Base-by-base conservation (phyloP, 2,113 vertebrate species). In the Naja naja region DNA sequence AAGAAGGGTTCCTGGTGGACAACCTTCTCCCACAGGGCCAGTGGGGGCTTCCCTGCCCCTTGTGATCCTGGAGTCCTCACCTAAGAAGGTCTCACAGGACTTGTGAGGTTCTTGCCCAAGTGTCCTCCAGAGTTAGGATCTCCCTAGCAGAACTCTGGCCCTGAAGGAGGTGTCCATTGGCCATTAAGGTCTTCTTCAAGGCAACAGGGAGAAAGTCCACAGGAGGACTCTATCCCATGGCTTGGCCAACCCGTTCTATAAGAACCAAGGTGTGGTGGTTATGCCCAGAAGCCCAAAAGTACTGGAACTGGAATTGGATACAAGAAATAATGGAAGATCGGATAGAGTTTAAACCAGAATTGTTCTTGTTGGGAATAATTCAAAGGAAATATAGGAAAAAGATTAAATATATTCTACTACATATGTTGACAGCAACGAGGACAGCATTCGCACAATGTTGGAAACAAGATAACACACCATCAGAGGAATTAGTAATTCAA, bases 191-290 rank as follows among this genome's bases (percentile, higher is more conserved):
- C 18, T 20, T 81, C 69, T 39, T 20, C 69, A 39, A 39, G 69
- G 16, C 69, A 39, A 39, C 69, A 7, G 0, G n/a, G n/a, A 74
- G 16, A 3, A 81, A 8, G n/a, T 22, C 34, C 16, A 1, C 6
- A 3, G 0, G 60, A 69, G 4, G 69, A 1, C n/a, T 1, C 16
- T 2, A 3, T 20, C 2, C 6, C n/a, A 18, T 2, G 16, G n/a
- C 6, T 81, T 20, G n/a, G 16, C 16, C 64, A n/a, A 16, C 4
- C 30, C 1, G 2, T 14, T n/a, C 30, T 14, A 5, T 14, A 11
- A 60, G 58, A 27, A 11, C 43, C 47, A 49, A 49, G 47, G 47
- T 9, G 5, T 49, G 47, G 47, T 49, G 47, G 47, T 47, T 47
- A 47, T 47, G 7, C 47, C 47, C 47, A 47, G 47, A 47, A 47